Evolutionary conservation across 2,113 vertebrate species (phyloP).

Genomic region (Ceyx margarethae): DNA sequence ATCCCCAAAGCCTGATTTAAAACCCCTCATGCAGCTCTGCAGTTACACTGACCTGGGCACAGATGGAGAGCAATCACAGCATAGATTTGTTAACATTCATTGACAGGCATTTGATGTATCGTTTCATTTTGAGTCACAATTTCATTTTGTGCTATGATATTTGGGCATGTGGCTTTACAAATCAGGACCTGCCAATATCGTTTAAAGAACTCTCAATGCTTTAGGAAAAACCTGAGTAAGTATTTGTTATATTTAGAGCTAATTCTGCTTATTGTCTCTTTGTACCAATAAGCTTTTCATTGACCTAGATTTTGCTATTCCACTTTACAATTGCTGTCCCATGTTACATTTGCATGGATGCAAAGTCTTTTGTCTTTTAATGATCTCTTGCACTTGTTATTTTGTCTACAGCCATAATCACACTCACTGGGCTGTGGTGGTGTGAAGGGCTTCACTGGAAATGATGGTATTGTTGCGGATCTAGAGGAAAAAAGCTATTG

Average conservation of each 20-base stretch:
- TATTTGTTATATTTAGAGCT: conserved; percentile 60
- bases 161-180: not conserved
- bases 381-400: not conserved
- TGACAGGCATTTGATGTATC: not conserved
- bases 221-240: conserved; percentile 33
- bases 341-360: conserved; percentile 8
- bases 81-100: accelerated
- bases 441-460: not conserved
- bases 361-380: conserved; percentile 20
- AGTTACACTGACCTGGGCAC: not conserved
- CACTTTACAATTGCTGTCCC: conserved; percentile 33
- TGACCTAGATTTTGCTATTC: conserved; percentile 59
- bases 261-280: conserved; percentile 42
- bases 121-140: not conserved
- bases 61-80: accelerated
- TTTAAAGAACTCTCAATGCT: conserved; percentile 10
- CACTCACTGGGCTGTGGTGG: not conserved
- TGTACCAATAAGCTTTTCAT: conserved; percentile 24
- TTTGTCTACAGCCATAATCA: not conserved
- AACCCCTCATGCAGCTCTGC: accelerated
- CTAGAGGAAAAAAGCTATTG: not conserved
- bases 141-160: not conserved
- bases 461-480: not conserved
- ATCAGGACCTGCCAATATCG: not conserved
- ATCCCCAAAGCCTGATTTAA: not conserved